Evolutionary conservation across 2,888 invertebrate species (phyloP).

Genomic region (Idaea dimidiata): DNA sequence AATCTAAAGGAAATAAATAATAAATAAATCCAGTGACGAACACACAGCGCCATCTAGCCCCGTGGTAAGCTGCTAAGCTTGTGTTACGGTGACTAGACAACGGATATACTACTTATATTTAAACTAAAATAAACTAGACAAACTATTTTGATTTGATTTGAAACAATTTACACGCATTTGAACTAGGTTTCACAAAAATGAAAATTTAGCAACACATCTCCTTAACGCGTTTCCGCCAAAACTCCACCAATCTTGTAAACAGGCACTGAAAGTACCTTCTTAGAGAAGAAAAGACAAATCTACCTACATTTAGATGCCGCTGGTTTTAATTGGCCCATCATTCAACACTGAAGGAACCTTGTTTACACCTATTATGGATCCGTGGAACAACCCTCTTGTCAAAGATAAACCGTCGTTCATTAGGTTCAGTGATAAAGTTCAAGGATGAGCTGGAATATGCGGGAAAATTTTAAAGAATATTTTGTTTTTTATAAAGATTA

Average conservation of each 20-base stretch:
- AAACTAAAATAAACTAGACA: too few relatives aligned
- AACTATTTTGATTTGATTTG: too few relatives aligned
- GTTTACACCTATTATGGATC: background rate
- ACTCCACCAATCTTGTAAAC: background rate
- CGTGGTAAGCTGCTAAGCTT: too few relatives aligned
- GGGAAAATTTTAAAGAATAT: background rate
- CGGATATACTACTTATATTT: too few relatives aligned
- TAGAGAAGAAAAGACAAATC: background rate
- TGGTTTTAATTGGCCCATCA: background rate
- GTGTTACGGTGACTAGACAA: too few relatives aligned
- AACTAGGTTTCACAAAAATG: too few relatives aligned
- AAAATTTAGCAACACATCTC: too few relatives aligned
- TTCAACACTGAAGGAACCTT: background rate
- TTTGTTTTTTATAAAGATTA: background rate
- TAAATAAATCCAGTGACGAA: too few relatives aligned
- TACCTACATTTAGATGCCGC: background rate
- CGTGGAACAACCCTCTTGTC: background rate
- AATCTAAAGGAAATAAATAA: too few relatives aligned
- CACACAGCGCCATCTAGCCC: too few relatives aligned
- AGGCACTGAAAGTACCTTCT: background rate
- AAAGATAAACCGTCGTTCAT: background rate
- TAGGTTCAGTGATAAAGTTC: background rate
- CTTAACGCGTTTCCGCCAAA: too few relatives aligned
- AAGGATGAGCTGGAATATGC: background rate
- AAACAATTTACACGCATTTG: too few relatives aligned